Conservation (phyloP, 2,888 invertebrate species). For the Gymnocheta viridis region DNA sequence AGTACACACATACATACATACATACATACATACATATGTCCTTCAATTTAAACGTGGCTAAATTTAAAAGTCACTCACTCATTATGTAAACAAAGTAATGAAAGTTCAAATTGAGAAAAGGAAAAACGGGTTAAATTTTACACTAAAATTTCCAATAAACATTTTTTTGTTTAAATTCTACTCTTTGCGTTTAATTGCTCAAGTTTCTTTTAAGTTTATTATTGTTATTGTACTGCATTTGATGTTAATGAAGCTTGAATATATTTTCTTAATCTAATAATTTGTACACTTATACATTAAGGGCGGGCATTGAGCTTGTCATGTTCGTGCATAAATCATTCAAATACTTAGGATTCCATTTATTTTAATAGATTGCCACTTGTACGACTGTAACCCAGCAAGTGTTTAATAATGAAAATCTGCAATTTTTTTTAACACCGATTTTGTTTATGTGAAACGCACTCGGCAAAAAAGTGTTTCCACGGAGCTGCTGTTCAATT, state of each 20-base stretch:
- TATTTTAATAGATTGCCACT: slow-evolving; percentile 16
- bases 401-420: neutral
- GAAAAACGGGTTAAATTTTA: neutral
- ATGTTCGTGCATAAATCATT: slow-evolving; percentile 23
- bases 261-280: neutral
- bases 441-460: too few relatives aligned
- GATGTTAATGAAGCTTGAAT: neutral
- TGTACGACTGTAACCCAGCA: slow-evolving; percentile 3
- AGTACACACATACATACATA: too few relatives aligned
- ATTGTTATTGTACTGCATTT: neutral
- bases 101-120: neutral
- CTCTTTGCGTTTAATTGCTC: neutral
- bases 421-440: too few relatives aligned
- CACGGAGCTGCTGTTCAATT: too few relatives aligned
- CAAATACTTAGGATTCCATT: slow-evolving; percentile 21
- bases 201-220: neutral
- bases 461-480: too few relatives aligned
- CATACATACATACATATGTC: neutral
- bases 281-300: neutral
- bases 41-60: neutral
- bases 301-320: slow-evolving; percentile 15
- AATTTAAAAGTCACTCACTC: neutral
- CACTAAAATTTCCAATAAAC: neutral
- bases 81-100: neutral
- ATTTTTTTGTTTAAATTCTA: neutral